A percentile compares a stretch with the other conserved stretches of the same genome.
These are phyloP conservation scores for Cyrtodaria siliqua DNA, from an alignment of 2,888 invertebrate species.

Conservation along the genomic window DNA sequence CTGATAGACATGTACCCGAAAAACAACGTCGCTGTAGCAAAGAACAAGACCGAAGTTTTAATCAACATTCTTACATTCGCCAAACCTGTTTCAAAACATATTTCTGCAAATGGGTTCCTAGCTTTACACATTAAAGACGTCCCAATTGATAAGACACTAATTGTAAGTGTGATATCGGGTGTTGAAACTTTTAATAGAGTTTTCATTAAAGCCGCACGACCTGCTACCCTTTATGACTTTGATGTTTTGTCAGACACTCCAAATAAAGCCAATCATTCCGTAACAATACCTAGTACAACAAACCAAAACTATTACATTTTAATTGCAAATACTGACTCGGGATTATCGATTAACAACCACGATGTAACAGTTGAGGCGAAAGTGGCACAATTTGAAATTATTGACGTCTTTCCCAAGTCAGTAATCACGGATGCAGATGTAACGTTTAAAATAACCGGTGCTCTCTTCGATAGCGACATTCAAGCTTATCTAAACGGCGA, in stretches of 20 bases:
- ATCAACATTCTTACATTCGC: conserved; percentile 1
- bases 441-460: conserved; percentile 39
- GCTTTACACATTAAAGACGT: conserved; percentile 26
- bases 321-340: conserved; percentile 15
- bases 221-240: conserved; percentile 43
- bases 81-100: not conserved
- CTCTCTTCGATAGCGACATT: conserved; percentile 33
- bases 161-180: conserved; percentile 19
- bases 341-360: not conserved
- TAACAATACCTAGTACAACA: conserved; percentile 34
- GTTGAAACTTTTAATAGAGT: conserved; percentile 22
- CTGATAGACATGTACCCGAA: conserved; percentile 35
- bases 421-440: conserved; percentile 18
- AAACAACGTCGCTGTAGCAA: conserved; percentile 33
- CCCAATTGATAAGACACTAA: conserved; percentile 29
- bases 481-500: conserved; percentile 12
- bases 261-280: conserved; percentile 26
- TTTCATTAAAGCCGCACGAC: conserved; percentile 24
- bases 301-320: conserved; percentile 38
- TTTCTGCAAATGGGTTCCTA: not conserved
- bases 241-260: conserved; percentile 32
- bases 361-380: conserved; percentile 18
- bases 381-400: conserved; percentile 50
- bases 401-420: conserved; percentile 16
- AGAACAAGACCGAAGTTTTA: conserved; percentile 17